phyloP scores from a whole-genome alignment of 2,888 invertebrate species.

The Idaea aversata region DNA sequence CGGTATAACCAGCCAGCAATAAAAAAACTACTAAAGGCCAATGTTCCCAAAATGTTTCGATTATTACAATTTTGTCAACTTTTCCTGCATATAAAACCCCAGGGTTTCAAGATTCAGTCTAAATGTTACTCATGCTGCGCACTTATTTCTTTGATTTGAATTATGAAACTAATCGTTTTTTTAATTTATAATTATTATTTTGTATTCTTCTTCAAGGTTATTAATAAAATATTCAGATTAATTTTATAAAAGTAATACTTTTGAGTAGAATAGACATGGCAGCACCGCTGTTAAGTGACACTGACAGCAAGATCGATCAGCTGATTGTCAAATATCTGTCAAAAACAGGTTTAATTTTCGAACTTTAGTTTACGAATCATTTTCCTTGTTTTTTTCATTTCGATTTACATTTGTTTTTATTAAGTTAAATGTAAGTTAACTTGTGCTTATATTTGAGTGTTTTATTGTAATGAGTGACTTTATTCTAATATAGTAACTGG shows the following conservation, averaged over 20 bases:
- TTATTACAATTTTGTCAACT: not conserved
- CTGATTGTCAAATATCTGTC: not conserved
- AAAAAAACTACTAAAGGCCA: not conserved
- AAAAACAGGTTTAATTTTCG: not conserved
- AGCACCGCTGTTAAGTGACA: not conserved
- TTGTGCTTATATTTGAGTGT: not conserved
- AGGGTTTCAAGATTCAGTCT: too few species aligned
- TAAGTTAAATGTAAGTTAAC: constrained; percentile 15
- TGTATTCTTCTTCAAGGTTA: not conserved
- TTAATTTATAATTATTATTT: not conserved
- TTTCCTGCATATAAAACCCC: not conserved
- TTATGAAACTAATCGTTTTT: not conserved
- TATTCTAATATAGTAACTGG: not conserved
- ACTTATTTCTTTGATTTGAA: not conserved
- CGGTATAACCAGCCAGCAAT: not conserved
- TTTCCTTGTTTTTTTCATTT: constrained; percentile 11
- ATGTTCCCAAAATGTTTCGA: not conserved
- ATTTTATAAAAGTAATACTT: not conserved
- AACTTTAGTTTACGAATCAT: not conserved
- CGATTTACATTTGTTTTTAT: constrained; percentile 9
- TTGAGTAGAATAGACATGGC: too few species aligned
- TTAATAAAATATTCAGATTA: not conserved
- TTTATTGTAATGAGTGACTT: not conserved
- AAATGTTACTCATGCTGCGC: not conserved
- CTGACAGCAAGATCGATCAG: not conserved